Evolutionary conservation across 2,797 vertebrate genomes (phyloP).

Genomic region (Natrix natrix): DNA sequence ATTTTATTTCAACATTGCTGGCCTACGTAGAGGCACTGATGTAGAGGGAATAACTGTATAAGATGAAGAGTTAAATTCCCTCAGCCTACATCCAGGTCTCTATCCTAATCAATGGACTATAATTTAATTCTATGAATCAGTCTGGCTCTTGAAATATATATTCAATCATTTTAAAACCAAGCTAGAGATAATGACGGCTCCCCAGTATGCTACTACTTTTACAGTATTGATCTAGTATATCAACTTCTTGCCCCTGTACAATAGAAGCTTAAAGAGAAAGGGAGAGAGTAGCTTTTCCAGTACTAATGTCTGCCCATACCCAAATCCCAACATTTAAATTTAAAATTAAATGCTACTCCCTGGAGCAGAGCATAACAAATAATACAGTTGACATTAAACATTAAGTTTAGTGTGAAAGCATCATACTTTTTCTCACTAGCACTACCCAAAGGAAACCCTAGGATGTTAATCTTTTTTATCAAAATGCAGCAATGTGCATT

Average conservation of each 20-base stretch:
- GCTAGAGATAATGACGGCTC: not conserved
- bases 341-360: not conserved
- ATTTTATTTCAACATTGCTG: not conserved
- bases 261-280: not conserved
- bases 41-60: not conserved
- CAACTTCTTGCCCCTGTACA: not conserved
- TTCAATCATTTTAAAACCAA: not conserved
- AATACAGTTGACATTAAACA: not conserved
- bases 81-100: not conserved
- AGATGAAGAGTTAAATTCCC: not conserved
- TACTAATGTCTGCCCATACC: not conserved
- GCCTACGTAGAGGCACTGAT: not conserved
- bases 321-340: not conserved
- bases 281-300: not conserved
- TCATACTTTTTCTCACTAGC: not conserved
- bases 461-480: not conserved
- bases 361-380: not conserved
- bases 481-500: not conserved
- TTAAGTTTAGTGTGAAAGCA: not conserved
- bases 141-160: not conserved
- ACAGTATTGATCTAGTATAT: not conserved
- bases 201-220: not conserved
- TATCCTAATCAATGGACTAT: not conserved
- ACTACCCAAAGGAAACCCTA: not conserved
- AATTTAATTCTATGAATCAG: not conserved